Conservation (phyloP, 2,888 invertebrate genomes). For the Mimumesa dahlbomi region DNA sequence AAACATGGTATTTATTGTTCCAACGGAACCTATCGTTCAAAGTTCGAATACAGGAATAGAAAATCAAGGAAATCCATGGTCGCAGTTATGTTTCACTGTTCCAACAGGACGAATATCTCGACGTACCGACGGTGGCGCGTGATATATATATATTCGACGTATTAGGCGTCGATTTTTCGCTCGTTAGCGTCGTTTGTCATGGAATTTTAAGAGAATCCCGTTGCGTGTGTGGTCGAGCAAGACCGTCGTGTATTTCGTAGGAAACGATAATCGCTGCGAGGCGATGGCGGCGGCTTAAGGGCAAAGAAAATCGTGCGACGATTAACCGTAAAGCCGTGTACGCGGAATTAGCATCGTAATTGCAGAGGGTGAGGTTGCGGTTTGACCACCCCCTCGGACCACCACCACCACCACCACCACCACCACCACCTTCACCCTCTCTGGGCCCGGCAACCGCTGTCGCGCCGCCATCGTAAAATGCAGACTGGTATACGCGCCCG, state of each 20-base stretch:
- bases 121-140: too few species aligned
- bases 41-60: too few species aligned
- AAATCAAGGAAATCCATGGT: too few species aligned
- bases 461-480: slow-evolving; percentile 59
- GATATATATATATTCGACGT: too few species aligned
- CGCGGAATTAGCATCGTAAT: slow-evolving; percentile 65
- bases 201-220: slow-evolving; percentile 15
- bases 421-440: slow-evolving; percentile 5
- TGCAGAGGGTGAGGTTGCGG: slow-evolving; percentile 58
- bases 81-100: not conserved
- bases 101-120: too few species aligned
- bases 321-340: slow-evolving; percentile 57
- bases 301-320: slow-evolving; percentile 56
- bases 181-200: slow-evolving; percentile 41
- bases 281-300: slow-evolving; percentile 27
- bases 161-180: slow-evolving; percentile 31
- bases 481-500: slow-evolving; percentile 50
- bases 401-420: not conserved
- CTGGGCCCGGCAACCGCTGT: slow-evolving; percentile 25
- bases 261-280: slow-evolving; percentile 40
- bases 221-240: slow-evolving; percentile 35
- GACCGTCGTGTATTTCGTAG: not conserved
- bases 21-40: too few species aligned
- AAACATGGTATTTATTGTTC: too few species aligned
- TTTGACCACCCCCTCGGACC: slow-evolving; percentile 29